Base-by-base conservation (phyloP, 1,140 invertebrate species). In the Coboldia fuscipes region DNA sequence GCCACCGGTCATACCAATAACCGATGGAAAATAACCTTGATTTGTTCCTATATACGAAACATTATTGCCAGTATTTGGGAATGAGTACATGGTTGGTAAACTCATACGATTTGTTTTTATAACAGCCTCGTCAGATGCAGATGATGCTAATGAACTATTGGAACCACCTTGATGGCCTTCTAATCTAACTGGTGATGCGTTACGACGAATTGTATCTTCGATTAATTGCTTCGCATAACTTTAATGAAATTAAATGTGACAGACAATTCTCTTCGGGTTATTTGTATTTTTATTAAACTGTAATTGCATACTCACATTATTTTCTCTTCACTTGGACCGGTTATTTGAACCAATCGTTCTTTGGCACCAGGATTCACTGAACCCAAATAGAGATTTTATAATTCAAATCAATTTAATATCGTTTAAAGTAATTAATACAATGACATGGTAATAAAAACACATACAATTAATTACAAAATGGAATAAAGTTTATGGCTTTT, bases 321-420 rank as follows among this genome's bases (percentile, higher is more conserved):
- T 57, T 84, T 85, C 50, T 88, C 81, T 62, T 88, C 82, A 45
- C 72, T 79, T 19, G 82, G 80, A 40, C 83, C 83, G 32, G 83
- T 89, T 41, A 92, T 90, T 60, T 89, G 84, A 41, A 92, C 83
- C 48, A 89, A 66, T 51, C 86, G 67, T 65, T 90, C 85, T 62
- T 84, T 84, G 20, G 82, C 83, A 46, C 82, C 83, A 46, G 83
- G 80, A 58, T 72, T 83, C 33, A 90, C 85, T 89, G 62, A n/a
- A n/a, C n/a, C n/a, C n/a, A n/a, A n/a, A n/a, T n/a, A n/a, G n/a
- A n/a, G n/a, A n/a, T n/a, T n/a, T n/a, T n/a, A n/a, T n/a, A n/a
- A n/a, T n/a, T n/a, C n/a, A n/a, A n/a, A n/a, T n/a, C n/a, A n/a
- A n/a, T n/a, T n/a, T n/a, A n/a, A n/a, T n/a, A n/a, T n/a, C n/a